Evolutionary conservation across 2,888 invertebrate species (phyloP), one percentile per base, ranked within the genome.

Genomic region (Xanthia icteritia): DNA sequence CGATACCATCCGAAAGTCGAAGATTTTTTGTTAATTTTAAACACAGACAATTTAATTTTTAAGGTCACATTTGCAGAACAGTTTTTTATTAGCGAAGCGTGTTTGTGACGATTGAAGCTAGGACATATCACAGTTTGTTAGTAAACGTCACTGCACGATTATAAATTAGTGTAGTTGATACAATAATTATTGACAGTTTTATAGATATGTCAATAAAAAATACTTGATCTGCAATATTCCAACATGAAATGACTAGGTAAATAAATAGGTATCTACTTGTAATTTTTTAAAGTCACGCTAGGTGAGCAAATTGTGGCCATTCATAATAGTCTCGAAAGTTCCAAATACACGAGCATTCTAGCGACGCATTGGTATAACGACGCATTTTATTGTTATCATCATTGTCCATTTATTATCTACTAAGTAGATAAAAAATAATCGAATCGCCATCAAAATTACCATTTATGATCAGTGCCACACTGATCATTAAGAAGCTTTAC

Each of bases 401-500:
- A 87, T 76, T 79, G 85, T 82, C 80, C 83, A 88, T 85, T 76
- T 76, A 74, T 73, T 82, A 81, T 83, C 86, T 88, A 86, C 83
- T 81, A 88, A 85, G 82, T 89, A 88, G 87, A 87, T 85, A 74
- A 82, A 76, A 82, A 73, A 68, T 77, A 71, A 80, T 70, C 63
- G 72, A 77, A 76, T 84, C 81, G 86, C 76, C 83, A 84, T 86
- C 79, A 84, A 81, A 76, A 79, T 73, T 83, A 71, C 68, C 78
- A 83, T 76, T 76, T 83, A 84, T 73, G 85, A 87, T 86, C 86
- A 88, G 88, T 84, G 83, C 67, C 79, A 83, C 77, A 85, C 85
- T 89, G 86, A 83, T 88, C 89, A 90, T 81, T 84, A 92, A 87
- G 91, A 95, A 95, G 95, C 95, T 96, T 96, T 95, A 95, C 93